Evolutionary conservation across 2,113 vertebrate species (phyloP).

Genomic region (Sprattus sprattus): DNA sequence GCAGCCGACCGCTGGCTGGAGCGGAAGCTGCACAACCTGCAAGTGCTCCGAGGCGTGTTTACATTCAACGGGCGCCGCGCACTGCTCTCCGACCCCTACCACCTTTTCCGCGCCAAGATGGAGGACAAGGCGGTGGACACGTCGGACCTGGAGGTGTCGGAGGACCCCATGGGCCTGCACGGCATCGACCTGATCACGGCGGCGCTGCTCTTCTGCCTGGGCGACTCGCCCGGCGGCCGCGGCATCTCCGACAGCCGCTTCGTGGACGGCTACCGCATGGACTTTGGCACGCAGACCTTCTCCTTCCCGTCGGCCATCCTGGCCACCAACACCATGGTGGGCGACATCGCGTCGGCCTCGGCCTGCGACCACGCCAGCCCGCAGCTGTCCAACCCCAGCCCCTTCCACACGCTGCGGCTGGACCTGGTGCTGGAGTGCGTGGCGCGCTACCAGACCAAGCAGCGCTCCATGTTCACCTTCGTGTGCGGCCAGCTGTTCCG

Average conservation of each 20-base stretch:
- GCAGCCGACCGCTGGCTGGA: conserved; percentile 71
- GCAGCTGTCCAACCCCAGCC: conserved; percentile 97
- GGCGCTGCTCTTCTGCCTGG: conserved; percentile 92
- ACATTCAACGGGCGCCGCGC: conserved; percentile 79
- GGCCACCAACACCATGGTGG: conserved; percentile 97
- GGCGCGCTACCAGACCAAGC: conserved; percentile 96
- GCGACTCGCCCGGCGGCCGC: conserved; percentile 91
- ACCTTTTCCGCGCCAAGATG: conserved; percentile 81
- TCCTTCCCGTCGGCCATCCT: conserved; percentile 95
- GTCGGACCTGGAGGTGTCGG: conserved; percentile 89
- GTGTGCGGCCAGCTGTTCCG: conserved; percentile 97
- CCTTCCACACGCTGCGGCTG: conserved; percentile 95
- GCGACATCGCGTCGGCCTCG: conserved; percentile 95
- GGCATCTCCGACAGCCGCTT: conserved; percentile 95
- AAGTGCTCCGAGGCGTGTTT: conserved; percentile 81
- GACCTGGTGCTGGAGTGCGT: conserved; percentile 97
- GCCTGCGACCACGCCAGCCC: conserved; percentile 98
- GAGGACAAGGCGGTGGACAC: conserved; percentile 98
- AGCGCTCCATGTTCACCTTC: conserved; percentile 99
- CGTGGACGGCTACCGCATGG: conserved; percentile 87
- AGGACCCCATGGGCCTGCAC: conserved; percentile 95
- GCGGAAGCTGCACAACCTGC: conserved; percentile 80
- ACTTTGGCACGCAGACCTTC: conserved; percentile 97
- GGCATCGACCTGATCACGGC: conserved; percentile 97
- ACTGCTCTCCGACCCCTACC: conserved; percentile 79